Base-by-base conservation (phyloP, 1,140 invertebrate species). In the Orchestia grillus region DNA sequence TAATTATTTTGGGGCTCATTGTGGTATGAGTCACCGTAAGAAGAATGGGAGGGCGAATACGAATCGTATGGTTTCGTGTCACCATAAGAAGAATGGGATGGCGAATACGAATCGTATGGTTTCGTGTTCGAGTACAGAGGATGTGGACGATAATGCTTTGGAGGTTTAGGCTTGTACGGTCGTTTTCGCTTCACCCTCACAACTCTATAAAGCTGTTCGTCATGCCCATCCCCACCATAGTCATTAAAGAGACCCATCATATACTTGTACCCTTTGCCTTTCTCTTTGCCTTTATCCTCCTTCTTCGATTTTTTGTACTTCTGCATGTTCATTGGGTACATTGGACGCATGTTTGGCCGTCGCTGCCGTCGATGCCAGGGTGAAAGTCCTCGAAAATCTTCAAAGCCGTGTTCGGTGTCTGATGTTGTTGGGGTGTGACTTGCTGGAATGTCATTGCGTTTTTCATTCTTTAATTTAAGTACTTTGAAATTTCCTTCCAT, bases 401-500 rank as follows among this genome's bases (percentile, higher is more conserved):
- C 11, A 15, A 77, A 77, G 28, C 28, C 62, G 15, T 36, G 28
- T 77, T 15, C 62, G 28, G 36, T 77, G 28, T 77, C 36, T 77
- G 62, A 19, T 77, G 11, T 36, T 15, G 36, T 3, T 77, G 62
- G 62, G 28, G 28, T 28, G 11, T 28, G 1, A 15, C 11, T 36
- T 15, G 11, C 28, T 36, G 62, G 62, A 77, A 36, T 15, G 11
- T 36, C 15, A 19, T 36, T 6, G 47, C 6, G 28, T 77, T 77
- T 77, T 15, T 36, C 62, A 36, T 77, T 91, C 15, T 91, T 91
- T 42, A 91, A 0, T 43, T 23, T 41, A 28, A 94, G 11, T 45
- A 94, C 23, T 45, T 94, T 94, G 36, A 45, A 94, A 16, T 94
- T 94, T n/a, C 92, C 92, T 45, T 94, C 44, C 3, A 94, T 36